Base-by-base conservation (phyloP, 2,888 invertebrate species). In the Oxycera nigricornis region DNA sequence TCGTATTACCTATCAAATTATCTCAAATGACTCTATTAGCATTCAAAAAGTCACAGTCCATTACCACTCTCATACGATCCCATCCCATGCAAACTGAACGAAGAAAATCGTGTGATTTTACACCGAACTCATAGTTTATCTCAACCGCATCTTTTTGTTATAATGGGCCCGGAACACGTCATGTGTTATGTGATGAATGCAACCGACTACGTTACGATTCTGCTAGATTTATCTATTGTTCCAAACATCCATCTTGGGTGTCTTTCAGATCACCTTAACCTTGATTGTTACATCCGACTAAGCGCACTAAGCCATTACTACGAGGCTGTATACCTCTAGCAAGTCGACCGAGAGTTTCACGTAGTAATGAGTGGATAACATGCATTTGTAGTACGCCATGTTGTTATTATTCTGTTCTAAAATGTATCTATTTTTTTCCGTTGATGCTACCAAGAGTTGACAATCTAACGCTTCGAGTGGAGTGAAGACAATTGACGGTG, bases 151-250 rank as follows among this genome's bases (percentile, higher is more conserved):
- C 22, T 30, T 22, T 30, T 14, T 28, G 14, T 30, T 22, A 59
- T 59, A 59, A 59, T 59, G 26, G 59, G 59, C 59, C 30, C 59
- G 30, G 59, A 59, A 59, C 59, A 59, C 59, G 59, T 59, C 30
- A 59, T 59, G 28, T 26, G 4, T 59, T 59, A 24, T 55, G 52
- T 55, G 52, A 55, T 55, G 52, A 55, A 55, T 55, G 52, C 24
- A 55, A 55, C n/a, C 52, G 7, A 46, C 46, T 46, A 46, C 17
- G 11, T 17, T 46, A 46, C 17, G 46, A 46, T 46, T n/a, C 14
- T 3, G 46, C 7, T 55, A 17, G 52, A 55, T 55, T 55, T 55
- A 55, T 24, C 52, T 55, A 55, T 55, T 55, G 52, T 59, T 59
- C 14, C 28, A 59, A 30, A 6, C 30, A 59, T 59, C 6, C 30